Evolutionary conservation across 1,140 invertebrate species (phyloP).

Genomic region (Ridgeia piscesae): DNA sequence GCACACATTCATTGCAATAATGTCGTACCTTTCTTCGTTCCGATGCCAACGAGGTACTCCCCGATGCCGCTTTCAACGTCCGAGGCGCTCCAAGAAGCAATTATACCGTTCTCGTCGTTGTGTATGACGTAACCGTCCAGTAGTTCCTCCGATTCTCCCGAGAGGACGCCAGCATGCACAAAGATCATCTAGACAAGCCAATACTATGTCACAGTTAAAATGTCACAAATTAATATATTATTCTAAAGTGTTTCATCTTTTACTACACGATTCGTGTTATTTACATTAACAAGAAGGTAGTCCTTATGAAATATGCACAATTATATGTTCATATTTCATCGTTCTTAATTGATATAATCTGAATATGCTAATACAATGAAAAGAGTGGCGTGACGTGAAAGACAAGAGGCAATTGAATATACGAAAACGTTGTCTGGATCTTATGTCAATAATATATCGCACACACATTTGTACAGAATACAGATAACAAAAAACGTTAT

Average conservation of each 20-base stretch:
- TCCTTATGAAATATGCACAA: no score
- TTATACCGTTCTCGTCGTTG: neutral
- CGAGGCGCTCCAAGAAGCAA: neutral
- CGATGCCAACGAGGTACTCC: neutral
- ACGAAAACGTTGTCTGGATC: no score
- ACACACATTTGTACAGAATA: no score
- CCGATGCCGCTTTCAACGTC: slow-evolving; percentile 8
- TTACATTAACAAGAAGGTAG: no score
- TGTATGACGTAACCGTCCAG: neutral
- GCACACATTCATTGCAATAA: neutral
- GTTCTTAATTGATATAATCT: no score
- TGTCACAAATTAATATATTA: neutral
- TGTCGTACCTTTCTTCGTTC: neutral
- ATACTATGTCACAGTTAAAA: neutral
- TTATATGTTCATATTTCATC: no score
- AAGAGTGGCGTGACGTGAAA: no score
- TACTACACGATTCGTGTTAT: no score
- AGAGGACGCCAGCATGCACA: slow-evolving; percentile 1
- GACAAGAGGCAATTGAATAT: no score
- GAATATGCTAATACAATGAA: no score
- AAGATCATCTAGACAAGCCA: neutral
- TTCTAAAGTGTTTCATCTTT: neutral
- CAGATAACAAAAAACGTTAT: no score
- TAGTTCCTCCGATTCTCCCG: neutral
- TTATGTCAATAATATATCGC: no score